Percentiles rank a stretch among this genome's conserved stretches.
phyloP scores from a whole-genome alignment of 2,888 invertebrate genomes.

The Anthoptus insignis region DNA sequence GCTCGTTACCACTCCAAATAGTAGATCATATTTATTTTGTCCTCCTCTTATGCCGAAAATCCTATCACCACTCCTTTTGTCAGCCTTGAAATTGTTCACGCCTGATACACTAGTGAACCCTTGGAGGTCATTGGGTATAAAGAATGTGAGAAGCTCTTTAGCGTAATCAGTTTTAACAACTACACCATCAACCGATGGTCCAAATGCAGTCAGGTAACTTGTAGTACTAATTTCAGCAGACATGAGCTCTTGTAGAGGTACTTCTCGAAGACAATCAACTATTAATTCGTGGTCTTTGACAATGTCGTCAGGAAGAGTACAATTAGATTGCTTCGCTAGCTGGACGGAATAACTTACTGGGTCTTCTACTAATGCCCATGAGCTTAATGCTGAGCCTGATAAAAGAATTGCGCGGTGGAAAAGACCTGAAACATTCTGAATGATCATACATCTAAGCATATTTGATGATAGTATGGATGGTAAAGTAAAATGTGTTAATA shows the following conservation, averaged over 20 bases:
- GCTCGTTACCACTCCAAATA: slow-evolving; percentile 97
- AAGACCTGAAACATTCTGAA: slow-evolving; percentile 87
- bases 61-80: slow-evolving; percentile 88
- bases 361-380: slow-evolving; percentile 96
- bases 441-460: too few relatives aligned
- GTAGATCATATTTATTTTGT: slow-evolving; percentile 92
- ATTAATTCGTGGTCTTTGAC: slow-evolving; percentile 94
- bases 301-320: slow-evolving; percentile 93
- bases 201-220: slow-evolving; percentile 95
- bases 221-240: slow-evolving; percentile 93
- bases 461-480: too few relatives aligned
- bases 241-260: slow-evolving; percentile 91
- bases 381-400: slow-evolving; percentile 95
- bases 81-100: slow-evolving; percentile 86
- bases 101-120: slow-evolving; percentile 88
- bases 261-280: slow-evolving; percentile 94
- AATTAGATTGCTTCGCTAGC: slow-evolving; percentile 94
- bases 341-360: slow-evolving; percentile 94
- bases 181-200: slow-evolving; percentile 97
- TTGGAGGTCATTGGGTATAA: slow-evolving; percentile 89
- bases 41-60: slow-evolving; percentile 86
- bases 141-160: slow-evolving; percentile 91
- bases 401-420: slow-evolving; percentile 96
- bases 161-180: slow-evolving; percentile 97
- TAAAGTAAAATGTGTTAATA: too few relatives aligned